Conservation (phyloP, 2,888 invertebrate species). For the Drosophila bunnanda region DNA sequence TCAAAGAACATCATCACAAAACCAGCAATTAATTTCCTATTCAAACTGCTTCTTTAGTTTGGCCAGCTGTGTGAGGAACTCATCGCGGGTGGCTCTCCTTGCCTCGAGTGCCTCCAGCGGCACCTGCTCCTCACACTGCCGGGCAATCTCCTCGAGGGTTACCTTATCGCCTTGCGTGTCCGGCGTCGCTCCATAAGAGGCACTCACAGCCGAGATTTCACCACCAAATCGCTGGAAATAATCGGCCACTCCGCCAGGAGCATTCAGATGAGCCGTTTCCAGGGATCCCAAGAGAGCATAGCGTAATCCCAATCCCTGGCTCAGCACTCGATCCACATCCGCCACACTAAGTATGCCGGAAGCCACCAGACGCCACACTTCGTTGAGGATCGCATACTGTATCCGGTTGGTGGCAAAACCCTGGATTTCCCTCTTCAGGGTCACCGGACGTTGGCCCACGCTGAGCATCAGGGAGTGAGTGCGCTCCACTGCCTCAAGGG, state of each 20-base stretch:
- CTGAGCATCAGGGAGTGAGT: constrained; percentile 92
- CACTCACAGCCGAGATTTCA: constrained; percentile 87
- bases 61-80: constrained; percentile 91
- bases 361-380: constrained; percentile 94
- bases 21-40: constrained; percentile 58
- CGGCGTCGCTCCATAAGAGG: constrained; percentile 90
- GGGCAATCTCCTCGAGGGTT: constrained; percentile 88
- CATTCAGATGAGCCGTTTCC: constrained; percentile 97
- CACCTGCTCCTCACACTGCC: constrained; percentile 90
- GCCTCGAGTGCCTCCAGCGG: constrained; percentile 89
- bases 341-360: constrained; percentile 92
- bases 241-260: constrained; percentile 92
- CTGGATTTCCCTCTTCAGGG: constrained; percentile 92
- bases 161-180: constrained; percentile 88
- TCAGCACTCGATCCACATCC: constrained; percentile 96
- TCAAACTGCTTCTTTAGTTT: constrained; percentile 90
- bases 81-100: constrained; percentile 92
- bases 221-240: constrained; percentile 87
- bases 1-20: constrained; percentile 50
- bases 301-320: constrained; percentile 96
- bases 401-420: constrained; percentile 97
- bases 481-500: constrained; percentile 88
- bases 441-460: constrained; percentile 96
- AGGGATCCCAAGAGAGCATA: constrained; percentile 97
- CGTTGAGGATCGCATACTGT: constrained; percentile 97